Base-by-base conservation (phyloP, 2,113 vertebrate genomes). In the Aegithalos caudatus region DNA sequence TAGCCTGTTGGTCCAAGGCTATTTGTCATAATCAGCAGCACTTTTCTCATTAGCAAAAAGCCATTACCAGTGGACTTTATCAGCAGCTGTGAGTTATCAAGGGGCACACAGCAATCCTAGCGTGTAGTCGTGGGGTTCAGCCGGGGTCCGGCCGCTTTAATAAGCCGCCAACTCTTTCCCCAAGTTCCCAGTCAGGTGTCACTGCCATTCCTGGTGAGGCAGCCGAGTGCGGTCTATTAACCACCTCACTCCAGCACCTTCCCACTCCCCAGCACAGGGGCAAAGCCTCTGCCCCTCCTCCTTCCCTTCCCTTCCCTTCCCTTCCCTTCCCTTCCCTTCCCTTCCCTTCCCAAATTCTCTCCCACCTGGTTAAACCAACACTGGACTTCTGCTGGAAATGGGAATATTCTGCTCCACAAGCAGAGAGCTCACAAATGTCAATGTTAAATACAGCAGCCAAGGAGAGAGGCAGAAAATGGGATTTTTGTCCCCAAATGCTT, bases 41-140 rank as follows among this genome's bases (percentile, higher is more conserved):
- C 98, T 99, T 99, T 99, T 99, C 99, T 99, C 99, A 99, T 99
- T 99, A 99, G 98, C 98, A 98, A 98, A 99, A 99, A 98, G 98
- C 99, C 99, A 99, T 99, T 99, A 99, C 98, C 97, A 98, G 98
- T 98, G 97, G 98, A 98, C 98, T 98, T 98, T 98, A 98, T 98
- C 98, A 98, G 98, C 98, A 98, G 98, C 98, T 97, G 98, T 95
- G 98, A 98, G 98, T 99, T 98, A 99, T 99, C 98, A 97, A 97
- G 93, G 96, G 97, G 95, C 97, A 96, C 97, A 97, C 98, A 98
- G 98, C 97, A 98, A 98, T 98, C 98, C 98, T 97, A 95, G 97
- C 96, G 94, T 98, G 98, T 90, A 98, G 98, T 97, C 97, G 95
- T 95, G 97, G 97, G 97, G 96, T 95, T 95, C 97, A 98, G 93